phyloP scores from a whole-genome alignment of 2,113 vertebrate genomes.

The Prochilodus magdalenae region DNA sequence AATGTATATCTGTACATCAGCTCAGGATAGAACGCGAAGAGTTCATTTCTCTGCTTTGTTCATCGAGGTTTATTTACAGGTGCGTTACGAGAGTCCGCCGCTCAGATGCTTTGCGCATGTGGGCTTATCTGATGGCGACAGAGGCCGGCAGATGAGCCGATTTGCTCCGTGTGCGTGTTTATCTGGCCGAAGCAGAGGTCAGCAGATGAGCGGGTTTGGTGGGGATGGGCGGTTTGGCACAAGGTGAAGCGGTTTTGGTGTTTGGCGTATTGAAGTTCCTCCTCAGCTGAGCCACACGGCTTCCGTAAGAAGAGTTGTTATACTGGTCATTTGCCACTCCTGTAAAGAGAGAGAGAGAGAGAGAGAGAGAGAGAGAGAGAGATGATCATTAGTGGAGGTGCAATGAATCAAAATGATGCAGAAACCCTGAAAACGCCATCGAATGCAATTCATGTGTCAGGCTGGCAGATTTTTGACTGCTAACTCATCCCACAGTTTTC shows the following conservation, averaged over 20 bases:
- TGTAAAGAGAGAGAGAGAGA: slow-evolving; percentile 19
- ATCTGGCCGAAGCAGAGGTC: slow-evolving; percentile 40
- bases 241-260: slow-evolving; percentile 20
- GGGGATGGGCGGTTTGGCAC: slow-evolving; percentile 59
- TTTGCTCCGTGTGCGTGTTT: slow-evolving; percentile 19
- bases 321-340: slow-evolving; percentile 23
- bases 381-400: background rate
- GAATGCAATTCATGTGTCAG: too few species aligned
- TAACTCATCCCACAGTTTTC: too few species aligned
- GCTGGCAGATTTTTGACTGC: too few species aligned
- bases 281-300: slow-evolving; percentile 58
- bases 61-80: slow-evolving; percentile 7
- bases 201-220: slow-evolving; percentile 55
- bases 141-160: slow-evolving; percentile 10
- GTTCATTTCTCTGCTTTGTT: background rate
- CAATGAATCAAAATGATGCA: background rate
- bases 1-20: background rate
- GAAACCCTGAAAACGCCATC: too few species aligned
- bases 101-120: background rate
- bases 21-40: background rate
- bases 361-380: slow-evolving; percentile 6
- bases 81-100: background rate
- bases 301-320: background rate
- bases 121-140: background rate
- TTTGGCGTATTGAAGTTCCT: slow-evolving; percentile 51